A percentile compares a stretch with the other conserved stretches of the same genome.
phyloP scores from a whole-genome alignment of 2,113 vertebrate species.

The Rattus norvegicus region GRCr8 NC_086029.1:44945001-44945500 shows the following conservation, averaged over 20 bases:
- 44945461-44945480: no score
- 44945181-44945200: not conserved
- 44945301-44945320: not conserved
- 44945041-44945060: not conserved
- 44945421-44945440: not conserved
- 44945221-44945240: not conserved
- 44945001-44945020: not conserved
- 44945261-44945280: not conserved
- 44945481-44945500: not conserved
- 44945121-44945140: not conserved
- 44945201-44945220: not conserved
- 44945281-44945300: not conserved
- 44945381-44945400: not conserved
- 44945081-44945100: not conserved
- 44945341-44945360: not conserved
- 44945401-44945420: not conserved
- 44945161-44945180: not conserved
- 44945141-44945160: not conserved
- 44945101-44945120: not conserved
- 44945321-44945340: not conserved
- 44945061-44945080: not conserved
- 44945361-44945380: not conserved
- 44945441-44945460: not conserved
- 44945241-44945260: not conserved
- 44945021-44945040: not conserved